Evolutionary conservation across 2,113 vertebrate species (phyloP).

Genomic region (Orcinus orca): DNA sequence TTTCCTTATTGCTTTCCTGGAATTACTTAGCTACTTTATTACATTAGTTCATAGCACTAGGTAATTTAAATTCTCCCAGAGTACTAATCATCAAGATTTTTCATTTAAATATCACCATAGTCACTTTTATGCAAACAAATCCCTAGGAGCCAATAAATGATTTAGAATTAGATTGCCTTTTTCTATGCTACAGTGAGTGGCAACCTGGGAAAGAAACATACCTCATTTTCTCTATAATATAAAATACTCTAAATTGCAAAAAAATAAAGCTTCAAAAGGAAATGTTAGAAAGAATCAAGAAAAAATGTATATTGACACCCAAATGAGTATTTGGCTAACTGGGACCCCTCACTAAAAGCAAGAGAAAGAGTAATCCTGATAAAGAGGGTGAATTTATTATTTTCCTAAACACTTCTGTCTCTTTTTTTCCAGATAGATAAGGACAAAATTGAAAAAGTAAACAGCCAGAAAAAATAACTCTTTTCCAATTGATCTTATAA

Average conservation of each 20-base stretch:
- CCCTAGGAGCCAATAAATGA: background rate
- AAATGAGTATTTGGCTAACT: background rate
- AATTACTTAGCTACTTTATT: background rate
- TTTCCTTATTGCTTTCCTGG: background rate
- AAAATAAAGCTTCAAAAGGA: background rate
- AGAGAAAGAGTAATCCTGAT: background rate
- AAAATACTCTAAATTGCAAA: background rate
- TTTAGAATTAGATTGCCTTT: constrained; percentile 35
- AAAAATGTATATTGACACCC: background rate
- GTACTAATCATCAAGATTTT: background rate
- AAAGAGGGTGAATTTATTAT: background rate
- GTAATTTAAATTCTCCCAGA: constrained; percentile 26
- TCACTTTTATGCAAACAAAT: constrained; percentile 43
- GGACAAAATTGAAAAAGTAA: background rate
- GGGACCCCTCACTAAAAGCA: background rate
- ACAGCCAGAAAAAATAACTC: background rate
- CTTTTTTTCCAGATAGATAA: background rate
- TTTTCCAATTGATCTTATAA: background rate
- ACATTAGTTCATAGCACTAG: background rate
- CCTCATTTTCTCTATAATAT: background rate
- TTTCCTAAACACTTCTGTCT: background rate
- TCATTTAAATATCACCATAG: constrained; percentile 12
- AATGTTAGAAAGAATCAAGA: background rate
- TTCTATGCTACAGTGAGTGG: background rate
- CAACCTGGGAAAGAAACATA: background rate